These are phyloP conservation scores for Patella pellucida DNA, from an alignment of 2,888 invertebrate species.

Conservation along the genomic window DNA sequence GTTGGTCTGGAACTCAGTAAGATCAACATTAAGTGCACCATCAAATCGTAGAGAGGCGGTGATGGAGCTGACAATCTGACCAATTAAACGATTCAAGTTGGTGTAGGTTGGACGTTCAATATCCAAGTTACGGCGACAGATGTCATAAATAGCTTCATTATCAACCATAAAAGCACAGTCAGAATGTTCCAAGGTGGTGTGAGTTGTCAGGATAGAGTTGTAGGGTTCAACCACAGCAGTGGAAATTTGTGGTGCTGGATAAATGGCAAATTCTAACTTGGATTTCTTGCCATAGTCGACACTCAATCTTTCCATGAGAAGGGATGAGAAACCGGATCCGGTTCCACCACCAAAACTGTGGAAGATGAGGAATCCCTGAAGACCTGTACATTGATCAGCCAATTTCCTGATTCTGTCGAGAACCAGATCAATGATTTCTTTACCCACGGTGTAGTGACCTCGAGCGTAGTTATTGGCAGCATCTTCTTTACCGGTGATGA, in stretches of 20 bases:
- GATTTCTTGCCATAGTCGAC: conserved; percentile 85
- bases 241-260: conserved; percentile 90
- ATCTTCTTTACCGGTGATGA: conserved; percentile 96
- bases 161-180: conserved; percentile 97
- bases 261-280: conserved; percentile 88
- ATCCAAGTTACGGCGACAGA: conserved; percentile 83
- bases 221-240: conserved; percentile 95
- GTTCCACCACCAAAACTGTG: conserved; percentile 73
- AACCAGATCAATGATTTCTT: conserved; percentile 81
- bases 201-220: conserved; percentile 95
- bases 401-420: conserved; percentile 81
- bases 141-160: conserved; percentile 91
- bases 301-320: conserved; percentile 86
- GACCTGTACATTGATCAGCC: conserved; percentile 58
- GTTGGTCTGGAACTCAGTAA: conserved; percentile 74
- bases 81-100: conserved; percentile 91
- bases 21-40: conserved; percentile 74
- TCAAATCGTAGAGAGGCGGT: conserved; percentile 73
- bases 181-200: conserved; percentile 91
- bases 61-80: conserved; percentile 79
- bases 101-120: conserved; percentile 89
- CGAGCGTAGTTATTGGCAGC: conserved; percentile 98
- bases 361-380: conserved; percentile 62
- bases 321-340: conserved; percentile 88
- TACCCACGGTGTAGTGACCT: conserved; percentile 96